phyloP scores from a whole-genome alignment of 1,140 invertebrate genomes.

The Holcopasites calliopsidis region DNA sequence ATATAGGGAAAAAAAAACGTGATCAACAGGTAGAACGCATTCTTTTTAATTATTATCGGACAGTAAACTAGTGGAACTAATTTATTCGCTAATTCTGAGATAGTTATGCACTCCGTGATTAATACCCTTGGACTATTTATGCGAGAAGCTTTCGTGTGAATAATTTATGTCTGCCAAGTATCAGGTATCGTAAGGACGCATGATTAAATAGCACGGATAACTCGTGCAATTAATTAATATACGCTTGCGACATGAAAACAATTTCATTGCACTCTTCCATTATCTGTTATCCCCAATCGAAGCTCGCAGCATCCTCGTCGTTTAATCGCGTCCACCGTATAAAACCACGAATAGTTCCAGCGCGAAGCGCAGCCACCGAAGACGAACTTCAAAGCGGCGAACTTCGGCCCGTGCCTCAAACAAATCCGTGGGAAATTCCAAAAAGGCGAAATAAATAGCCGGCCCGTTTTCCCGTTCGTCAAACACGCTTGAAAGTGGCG shows the following conservation, averaged over 20 bases:
- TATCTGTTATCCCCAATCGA: background rate
- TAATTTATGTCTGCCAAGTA: background rate
- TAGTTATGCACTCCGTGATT: background rate
- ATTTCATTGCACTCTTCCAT: background rate
- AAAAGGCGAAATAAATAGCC: background rate
- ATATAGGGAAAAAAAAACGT: background rate
- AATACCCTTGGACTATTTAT: background rate
- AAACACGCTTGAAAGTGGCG: background rate
- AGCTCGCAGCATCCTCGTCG: background rate
- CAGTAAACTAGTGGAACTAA: conserved; percentile 17
- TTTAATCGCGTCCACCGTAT: background rate
- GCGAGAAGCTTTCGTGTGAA: no score
- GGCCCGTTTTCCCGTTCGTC: background rate
- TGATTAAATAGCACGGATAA: background rate
- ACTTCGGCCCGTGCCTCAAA: background rate
- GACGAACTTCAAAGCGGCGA: background rate
- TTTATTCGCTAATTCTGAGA: background rate
- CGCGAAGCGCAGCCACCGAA: no score
- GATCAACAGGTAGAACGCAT: conserved; percentile 3
- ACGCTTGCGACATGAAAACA: no score
- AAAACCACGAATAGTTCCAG: background rate
- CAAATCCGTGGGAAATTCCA: background rate
- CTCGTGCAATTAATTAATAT: background rate
- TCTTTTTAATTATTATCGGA: background rate
- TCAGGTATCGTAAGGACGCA: background rate